Percentiles rank a stretch among this genome's conserved stretches.
These are phyloP conservation scores for Sturnira hondurensis DNA, from an alignment of 2,113 vertebrate species.

Conservation along the genomic window DNA sequence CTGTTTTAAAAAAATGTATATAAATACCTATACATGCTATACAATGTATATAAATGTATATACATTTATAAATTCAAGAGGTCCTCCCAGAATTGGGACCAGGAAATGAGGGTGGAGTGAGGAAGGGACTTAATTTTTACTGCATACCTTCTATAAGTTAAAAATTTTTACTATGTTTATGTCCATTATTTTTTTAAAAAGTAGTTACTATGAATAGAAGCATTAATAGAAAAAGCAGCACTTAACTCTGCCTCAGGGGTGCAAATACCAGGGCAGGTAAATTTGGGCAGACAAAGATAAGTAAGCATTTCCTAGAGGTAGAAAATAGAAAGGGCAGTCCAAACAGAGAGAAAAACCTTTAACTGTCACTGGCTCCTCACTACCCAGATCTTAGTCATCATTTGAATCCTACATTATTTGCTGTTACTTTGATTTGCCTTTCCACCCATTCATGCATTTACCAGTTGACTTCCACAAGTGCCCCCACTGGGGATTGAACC, in stretches of 20 bases:
- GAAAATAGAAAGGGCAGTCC: not conserved
- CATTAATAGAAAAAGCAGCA: not conserved
- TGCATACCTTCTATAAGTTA: not conserved
- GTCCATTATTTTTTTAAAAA: not conserved
- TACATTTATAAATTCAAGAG: not conserved
- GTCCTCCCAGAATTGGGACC: not conserved
- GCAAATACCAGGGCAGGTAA: not conserved
- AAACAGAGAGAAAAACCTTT: not conserved
- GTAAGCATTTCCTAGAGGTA: not conserved
- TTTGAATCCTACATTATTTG: not conserved
- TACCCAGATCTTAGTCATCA: not conserved
- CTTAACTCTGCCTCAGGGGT: not conserved
- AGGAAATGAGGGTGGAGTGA: not conserved
- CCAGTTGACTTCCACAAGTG: no score
- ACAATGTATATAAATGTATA: not conserved
- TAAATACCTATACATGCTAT: not conserved
- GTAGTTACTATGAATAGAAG: not conserved
- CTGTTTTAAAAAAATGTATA: not conserved
- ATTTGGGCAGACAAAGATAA: not conserved
- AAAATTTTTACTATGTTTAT: not conserved
- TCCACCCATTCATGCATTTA: no score
- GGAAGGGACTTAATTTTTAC: not conserved
- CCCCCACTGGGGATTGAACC: no score
- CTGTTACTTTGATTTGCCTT: not conserved
- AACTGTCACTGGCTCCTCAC: not conserved